Evolutionary conservation across 53 echinoderm and acorn worm genomes (phyloP).

Genomic region (Temnopleurus reevesii): DNA sequence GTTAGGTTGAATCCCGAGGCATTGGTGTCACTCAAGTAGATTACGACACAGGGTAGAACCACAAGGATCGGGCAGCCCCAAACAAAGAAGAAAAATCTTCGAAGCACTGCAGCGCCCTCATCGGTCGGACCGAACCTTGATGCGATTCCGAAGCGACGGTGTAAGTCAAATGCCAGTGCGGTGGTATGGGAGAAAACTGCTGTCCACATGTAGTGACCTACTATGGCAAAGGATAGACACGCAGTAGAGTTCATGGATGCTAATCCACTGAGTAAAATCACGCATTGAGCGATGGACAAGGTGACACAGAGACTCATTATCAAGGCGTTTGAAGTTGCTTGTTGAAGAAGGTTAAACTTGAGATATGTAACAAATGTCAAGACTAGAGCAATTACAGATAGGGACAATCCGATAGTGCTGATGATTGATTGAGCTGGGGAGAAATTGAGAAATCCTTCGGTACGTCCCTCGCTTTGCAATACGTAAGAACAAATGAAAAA

Average conservation of each 20-base stretch:
- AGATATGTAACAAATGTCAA: background rate
- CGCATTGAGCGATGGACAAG: background rate
- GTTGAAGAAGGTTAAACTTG: background rate
- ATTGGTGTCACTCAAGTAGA: conserved; percentile 60
- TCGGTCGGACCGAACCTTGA: background rate
- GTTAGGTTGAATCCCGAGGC: conserved; percentile 31
- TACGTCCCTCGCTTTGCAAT: background rate
- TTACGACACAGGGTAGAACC: conserved; percentile 59
- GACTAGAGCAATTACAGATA: conserved; percentile 14
- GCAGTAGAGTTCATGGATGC: background rate
- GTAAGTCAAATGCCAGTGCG: conserved; percentile 67
- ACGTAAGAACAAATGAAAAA: conserved; percentile 17
- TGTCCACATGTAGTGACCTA: conserved; percentile 72
- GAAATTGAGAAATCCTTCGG: background rate
- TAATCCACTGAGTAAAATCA: background rate
- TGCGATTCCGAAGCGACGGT: conserved; percentile 52
- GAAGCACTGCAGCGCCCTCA: background rate
- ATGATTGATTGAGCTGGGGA: background rate
- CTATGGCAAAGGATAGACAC: conserved; percentile 37
- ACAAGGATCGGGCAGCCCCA: conserved; percentile 55
- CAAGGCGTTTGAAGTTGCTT: background rate
- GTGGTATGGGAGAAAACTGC: conserved; percentile 65
- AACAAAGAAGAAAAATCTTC: conserved; percentile 34
- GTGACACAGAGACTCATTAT: background rate
- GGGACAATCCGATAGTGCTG: background rate